Base-by-base conservation (phyloP, 23 tunicate species). In the Aplidium turbinatum region DNA sequence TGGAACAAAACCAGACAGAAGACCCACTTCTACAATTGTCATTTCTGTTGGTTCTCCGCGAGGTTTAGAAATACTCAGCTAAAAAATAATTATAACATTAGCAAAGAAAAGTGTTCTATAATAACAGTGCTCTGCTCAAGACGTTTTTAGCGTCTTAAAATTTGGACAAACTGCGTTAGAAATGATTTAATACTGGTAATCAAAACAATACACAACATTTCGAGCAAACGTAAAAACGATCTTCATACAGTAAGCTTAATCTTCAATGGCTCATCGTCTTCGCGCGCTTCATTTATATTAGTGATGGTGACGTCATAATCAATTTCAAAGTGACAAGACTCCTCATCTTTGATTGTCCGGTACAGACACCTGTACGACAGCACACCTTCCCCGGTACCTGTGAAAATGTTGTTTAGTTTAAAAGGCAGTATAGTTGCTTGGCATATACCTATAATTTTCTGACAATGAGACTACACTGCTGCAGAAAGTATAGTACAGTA, bases 371-470 rank as follows among this genome's bases (percentile, higher is more conserved):
- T 64, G 69, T 85, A 75, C 13, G 92, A 69, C 16, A 77, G 7
- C 4, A 68, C 57, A 1, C 92, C 92, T 25, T 77, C 83, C 3
- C 92, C 92, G 29, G 5, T 30, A n/a, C 92, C 92, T 85, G 53
- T 18, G 57, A 21, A 46, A 32, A 58, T 0, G 48, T 54, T 9
- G 21, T 9, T 54, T 54, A 5, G 19, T 9, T 5, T 54, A 5
- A 5, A 24, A 54, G 19, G 61, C 61, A 54, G 21, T 16, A n/a
- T 9, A 16, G 61, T 5, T 9, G 21, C n/a, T n/a, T 54, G 19
- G 23, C 6, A 54, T 16, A 54, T 16, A 24, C 19, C 22, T 20
- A 9, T 54, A 24, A n/a, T n/a, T n/a, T n/a, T n/a, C n/a, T n/a
- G n/a, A n/a, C n/a, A n/a, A n/a, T n/a, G n/a, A n/a, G 22, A 54